Conservation (phyloP, 2,797 vertebrate genomes). For the Helostoma temminkii region DNA sequence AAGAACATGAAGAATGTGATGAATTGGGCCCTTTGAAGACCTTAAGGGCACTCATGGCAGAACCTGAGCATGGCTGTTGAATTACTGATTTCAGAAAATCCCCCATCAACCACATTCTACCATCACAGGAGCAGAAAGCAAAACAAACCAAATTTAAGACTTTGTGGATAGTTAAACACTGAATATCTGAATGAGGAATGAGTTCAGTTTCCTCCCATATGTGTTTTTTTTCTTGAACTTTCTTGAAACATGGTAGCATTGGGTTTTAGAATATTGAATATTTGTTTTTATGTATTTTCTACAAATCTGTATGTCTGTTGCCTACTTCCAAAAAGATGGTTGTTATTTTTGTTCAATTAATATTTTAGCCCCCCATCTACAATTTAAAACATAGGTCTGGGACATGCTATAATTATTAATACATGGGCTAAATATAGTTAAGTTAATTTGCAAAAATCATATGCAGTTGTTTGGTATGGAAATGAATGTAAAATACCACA, state of each 20-base stretch:
- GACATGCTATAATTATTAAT: neutral
- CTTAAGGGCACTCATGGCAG: neutral
- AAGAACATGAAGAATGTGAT: neutral
- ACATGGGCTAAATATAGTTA: neutral
- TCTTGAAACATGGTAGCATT: neutral
- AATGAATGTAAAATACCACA: neutral
- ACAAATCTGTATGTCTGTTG: neutral
- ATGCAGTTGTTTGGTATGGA: neutral
- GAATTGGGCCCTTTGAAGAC: too few species aligned
- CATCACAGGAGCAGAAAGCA: neutral
- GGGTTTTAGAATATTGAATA: too few species aligned
- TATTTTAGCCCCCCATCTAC: neutral
- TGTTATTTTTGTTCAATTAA: neutral
- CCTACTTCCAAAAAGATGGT: neutral
- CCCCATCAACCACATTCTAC: neutral
- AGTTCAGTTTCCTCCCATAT: neutral
- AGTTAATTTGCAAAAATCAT: slow-evolving; percentile 6
- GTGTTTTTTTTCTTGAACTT: neutral
- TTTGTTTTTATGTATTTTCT: too few species aligned
- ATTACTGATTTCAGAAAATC: neutral
- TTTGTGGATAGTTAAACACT: too few species aligned
- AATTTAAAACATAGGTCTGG: neutral
- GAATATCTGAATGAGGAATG: neutral
- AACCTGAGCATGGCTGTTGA: neutral
- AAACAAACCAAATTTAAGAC: neutral